Evolutionary conservation across 2,797 vertebrate species (phyloP).

Genomic region (Bufotes viridis): DNA sequence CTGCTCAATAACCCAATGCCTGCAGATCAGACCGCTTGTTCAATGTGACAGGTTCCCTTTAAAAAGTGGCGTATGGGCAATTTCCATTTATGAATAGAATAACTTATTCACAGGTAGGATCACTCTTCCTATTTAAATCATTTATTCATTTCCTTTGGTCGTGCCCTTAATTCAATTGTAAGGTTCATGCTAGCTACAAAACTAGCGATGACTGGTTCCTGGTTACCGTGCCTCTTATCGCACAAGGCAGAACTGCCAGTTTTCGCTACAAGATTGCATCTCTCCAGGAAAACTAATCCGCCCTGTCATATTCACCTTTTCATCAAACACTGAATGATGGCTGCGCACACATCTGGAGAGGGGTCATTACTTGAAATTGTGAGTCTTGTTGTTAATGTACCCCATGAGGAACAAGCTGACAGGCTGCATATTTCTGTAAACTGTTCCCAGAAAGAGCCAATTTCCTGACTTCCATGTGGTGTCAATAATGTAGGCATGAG

Average conservation of each 20-base stretch:
- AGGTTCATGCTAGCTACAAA: neutral
- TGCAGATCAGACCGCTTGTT: too few relatives aligned
- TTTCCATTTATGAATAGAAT: neutral
- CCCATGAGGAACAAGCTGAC: conserved; percentile 84
- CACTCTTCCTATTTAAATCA: neutral
- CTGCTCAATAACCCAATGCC: too few relatives aligned
- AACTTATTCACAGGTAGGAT: neutral
- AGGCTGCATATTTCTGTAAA: conserved; percentile 92
- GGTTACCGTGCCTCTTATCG: neutral
- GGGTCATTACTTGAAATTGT: conserved; percentile 88
- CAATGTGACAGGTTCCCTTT: too few relatives aligned
- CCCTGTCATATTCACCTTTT: conserved; percentile 76
- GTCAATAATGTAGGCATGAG: conserved; percentile 93
- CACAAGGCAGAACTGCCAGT: conserved; percentile 30
- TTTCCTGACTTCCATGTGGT: conserved; percentile 96
- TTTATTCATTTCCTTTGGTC: neutral
- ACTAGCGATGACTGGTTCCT: neutral
- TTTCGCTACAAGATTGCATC: conserved; percentile 64
- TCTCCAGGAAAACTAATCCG: conserved; percentile 70
- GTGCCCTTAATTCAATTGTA: neutral
- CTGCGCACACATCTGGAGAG: conserved; percentile 90
- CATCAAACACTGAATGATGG: conserved; percentile 75
- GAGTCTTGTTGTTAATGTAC: conserved; percentile 87
- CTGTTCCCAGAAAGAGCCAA: conserved; percentile 91
- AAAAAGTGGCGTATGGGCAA: neutral